Evolutionary conservation across 2,888 invertebrate species (phyloP).

Genomic region (Parascotia fuliginaria): DNA sequence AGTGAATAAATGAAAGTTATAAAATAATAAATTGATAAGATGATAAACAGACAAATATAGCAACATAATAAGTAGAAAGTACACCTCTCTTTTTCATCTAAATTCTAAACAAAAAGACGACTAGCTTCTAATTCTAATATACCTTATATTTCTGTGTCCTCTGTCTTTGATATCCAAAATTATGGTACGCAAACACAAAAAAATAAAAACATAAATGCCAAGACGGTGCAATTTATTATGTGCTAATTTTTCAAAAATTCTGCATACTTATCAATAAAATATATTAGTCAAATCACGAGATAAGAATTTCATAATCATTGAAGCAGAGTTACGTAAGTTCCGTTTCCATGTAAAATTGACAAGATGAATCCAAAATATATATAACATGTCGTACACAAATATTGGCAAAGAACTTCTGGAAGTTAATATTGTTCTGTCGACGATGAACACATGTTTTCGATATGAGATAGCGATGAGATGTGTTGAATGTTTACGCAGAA

Average conservation of each 20-base stretch:
- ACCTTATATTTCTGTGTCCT: neutral
- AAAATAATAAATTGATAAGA: too few species aligned
- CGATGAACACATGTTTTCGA: neutral
- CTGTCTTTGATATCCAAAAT: neutral
- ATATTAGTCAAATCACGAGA: neutral
- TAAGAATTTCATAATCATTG: neutral
- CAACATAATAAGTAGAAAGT: too few species aligned
- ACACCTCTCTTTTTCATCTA: too few species aligned
- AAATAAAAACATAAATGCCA: neutral
- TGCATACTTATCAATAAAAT: constrained; percentile 2
- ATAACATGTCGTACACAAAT: constrained; percentile 1
- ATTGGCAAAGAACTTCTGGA: constrained; percentile 3
- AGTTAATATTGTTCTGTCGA: neutral
- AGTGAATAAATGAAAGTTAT: too few species aligned
- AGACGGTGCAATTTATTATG: constrained; percentile 3
- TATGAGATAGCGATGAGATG: constrained; percentile 13
- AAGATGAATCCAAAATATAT: neutral
- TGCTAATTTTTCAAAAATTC: constrained; percentile 1
- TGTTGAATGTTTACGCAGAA: constrained; percentile 18
- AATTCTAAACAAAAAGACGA: too few species aligned
- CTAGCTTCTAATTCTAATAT: neutral
- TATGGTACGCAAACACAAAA: neutral
- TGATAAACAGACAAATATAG: too few species aligned
- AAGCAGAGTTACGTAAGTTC: neutral
- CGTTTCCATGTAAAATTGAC: neutral